Conservation (phyloP, 2,797 vertebrate species). For the Syngnathus acus region DNA sequence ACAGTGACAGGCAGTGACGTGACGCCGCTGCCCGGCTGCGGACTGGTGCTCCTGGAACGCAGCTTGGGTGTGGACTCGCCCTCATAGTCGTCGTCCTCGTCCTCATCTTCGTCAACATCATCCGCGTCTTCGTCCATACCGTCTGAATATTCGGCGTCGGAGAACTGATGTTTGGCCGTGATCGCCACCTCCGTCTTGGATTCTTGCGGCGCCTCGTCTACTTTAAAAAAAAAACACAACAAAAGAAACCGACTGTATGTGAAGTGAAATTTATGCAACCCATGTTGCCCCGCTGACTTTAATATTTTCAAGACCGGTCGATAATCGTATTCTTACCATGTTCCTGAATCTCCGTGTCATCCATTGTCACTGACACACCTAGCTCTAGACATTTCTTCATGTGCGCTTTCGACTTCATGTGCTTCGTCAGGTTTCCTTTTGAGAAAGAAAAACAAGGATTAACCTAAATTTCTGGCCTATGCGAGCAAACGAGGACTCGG, state of each 20-base stretch:
- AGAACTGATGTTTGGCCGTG: constrained; percentile 90
- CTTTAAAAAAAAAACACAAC: constrained; percentile 34
- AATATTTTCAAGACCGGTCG: not conserved
- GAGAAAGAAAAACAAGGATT: not conserved
- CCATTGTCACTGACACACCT: constrained; percentile 90
- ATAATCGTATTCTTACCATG: constrained; percentile 69
- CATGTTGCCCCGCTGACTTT: too few species aligned
- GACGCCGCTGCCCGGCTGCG: constrained; percentile 77
- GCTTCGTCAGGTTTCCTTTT: constrained; percentile 96
- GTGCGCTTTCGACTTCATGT: constrained; percentile 99
- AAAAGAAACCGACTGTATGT: too few species aligned
- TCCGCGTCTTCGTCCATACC: constrained; percentile 86
- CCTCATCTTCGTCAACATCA: constrained; percentile 91
- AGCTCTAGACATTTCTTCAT: constrained; percentile 99
- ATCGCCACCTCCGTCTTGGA: constrained; percentile 69
- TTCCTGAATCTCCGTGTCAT: constrained; percentile 88
- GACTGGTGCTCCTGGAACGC: constrained; percentile 91
- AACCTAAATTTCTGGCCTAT: not conserved
- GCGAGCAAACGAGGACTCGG: not conserved
- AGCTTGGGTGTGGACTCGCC: constrained; percentile 91
- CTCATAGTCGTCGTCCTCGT: constrained; percentile 92
- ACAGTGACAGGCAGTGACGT: constrained; percentile 66
- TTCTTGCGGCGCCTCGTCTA: constrained; percentile 80
- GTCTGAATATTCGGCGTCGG: constrained; percentile 91
- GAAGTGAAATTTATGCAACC: too few species aligned